Evolutionary conservation across 1,140 invertebrate genomes (phyloP).

Genomic region (Sinonovacula constricta): DNA sequence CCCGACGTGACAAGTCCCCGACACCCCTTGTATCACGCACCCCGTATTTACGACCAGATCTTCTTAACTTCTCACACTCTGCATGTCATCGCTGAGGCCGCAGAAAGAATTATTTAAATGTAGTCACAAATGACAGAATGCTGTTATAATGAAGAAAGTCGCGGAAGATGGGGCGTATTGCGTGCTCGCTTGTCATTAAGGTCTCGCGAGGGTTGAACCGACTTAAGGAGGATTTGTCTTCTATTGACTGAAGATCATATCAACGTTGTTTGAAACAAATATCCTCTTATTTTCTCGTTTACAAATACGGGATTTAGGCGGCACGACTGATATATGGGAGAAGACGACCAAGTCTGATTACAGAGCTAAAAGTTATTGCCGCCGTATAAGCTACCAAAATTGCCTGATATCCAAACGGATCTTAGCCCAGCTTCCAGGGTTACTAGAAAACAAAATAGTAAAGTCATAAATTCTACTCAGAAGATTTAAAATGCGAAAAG

Average conservation of each 20-base stretch:
- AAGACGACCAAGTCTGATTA: constrained; percentile 43
- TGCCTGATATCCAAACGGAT: background rate
- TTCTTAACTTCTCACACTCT: background rate
- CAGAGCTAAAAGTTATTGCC: constrained; percentile 40
- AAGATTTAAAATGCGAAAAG: background rate
- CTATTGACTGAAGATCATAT: constrained; percentile 43
- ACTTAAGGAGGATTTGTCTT: constrained; percentile 35
- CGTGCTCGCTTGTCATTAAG: constrained; percentile 41
- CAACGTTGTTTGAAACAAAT: constrained; percentile 35
- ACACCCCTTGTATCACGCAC: background rate
- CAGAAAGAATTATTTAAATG: constrained; percentile 46
- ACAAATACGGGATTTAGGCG: constrained; percentile 16
- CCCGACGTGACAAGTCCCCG: background rate
- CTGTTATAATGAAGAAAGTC: constrained; percentile 39
- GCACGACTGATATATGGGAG: background rate
- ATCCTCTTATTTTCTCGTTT: constrained; percentile 54
- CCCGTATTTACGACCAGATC: background rate
- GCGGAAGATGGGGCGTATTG: constrained; percentile 19
- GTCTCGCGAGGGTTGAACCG: constrained; percentile 48
- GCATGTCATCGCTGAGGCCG: too few species aligned
- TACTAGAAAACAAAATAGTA: background rate
- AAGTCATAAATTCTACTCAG: background rate
- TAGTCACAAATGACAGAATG: constrained; percentile 38
- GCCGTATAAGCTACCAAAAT: background rate
- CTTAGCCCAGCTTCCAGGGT: background rate